These are phyloP conservation scores for Parauchenoglanis punctatus DNA, from an alignment of 2,797 vertebrate genomes.

Conservation along the genomic window DNA sequence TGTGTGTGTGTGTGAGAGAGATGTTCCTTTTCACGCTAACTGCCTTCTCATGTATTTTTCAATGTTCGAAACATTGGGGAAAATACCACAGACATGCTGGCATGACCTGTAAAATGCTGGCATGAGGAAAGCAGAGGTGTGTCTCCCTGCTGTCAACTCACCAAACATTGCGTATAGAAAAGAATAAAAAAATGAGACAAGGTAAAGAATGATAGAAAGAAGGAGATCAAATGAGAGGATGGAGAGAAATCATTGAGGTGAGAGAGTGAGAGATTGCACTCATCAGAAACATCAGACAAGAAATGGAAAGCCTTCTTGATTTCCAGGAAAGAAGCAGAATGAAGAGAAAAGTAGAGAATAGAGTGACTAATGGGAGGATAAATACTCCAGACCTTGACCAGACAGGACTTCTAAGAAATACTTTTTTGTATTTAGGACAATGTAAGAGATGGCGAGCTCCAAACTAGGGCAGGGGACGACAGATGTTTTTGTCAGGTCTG, in stretches of 20 bases:
- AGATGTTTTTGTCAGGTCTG: not conserved
- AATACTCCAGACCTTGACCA: not conserved
- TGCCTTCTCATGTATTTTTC: constrained; percentile 46
- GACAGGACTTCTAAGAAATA: not conserved
- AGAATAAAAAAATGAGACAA: constrained; percentile 70
- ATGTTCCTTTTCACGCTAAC: constrained; percentile 13
- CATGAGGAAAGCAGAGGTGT: constrained; percentile 5
- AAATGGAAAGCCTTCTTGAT: not conserved
- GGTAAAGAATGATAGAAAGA: constrained; percentile 55
- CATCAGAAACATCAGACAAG: not conserved
- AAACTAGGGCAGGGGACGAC: not conserved
- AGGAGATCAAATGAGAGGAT: constrained; percentile 56
- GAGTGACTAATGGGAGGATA: not conserved
- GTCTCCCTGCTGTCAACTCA: constrained; percentile 15
- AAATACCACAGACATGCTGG: constrained; percentile 41
- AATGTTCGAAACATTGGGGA: constrained; percentile 52
- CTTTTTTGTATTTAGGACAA: not conserved
- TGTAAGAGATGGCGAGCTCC: not conserved
- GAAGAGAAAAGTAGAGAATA: not conserved
- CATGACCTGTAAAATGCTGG: constrained; percentile 29
- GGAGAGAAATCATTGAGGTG: not conserved
- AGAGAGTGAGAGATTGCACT: not conserved
- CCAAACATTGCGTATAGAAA: not conserved
- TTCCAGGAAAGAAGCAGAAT: not conserved
- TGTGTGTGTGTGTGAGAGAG: not conserved